These are phyloP conservation scores for Volucella zonaria DNA, from an alignment of 2,888 invertebrate genomes.

Conservation along the genomic window DNA sequence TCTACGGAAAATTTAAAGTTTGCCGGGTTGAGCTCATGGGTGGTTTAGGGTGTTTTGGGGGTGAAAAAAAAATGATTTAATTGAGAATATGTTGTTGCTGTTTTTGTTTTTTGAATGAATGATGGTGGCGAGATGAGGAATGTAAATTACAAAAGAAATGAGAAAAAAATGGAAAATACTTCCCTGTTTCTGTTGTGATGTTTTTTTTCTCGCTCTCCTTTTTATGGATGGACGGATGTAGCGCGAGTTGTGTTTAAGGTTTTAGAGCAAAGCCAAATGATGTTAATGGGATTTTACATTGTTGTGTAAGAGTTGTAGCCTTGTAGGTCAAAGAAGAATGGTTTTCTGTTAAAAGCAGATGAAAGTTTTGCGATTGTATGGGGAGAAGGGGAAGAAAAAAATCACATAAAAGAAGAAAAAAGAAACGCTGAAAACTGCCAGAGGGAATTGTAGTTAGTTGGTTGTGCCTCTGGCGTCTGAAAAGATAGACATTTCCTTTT, in stretches of 20 bases:
- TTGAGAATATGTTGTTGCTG: slow-evolving; percentile 51
- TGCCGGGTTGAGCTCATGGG: slow-evolving; percentile 4
- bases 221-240: slow-evolving; percentile 27
- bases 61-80: slow-evolving; percentile 50
- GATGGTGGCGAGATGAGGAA: slow-evolving; percentile 38
- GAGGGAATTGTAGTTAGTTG: too few species aligned
- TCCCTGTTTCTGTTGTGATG: not conserved
- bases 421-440: too few species aligned
- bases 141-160: slow-evolving; percentile 55
- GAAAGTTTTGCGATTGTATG: slow-evolving; percentile 30
- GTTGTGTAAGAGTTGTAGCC: slow-evolving; percentile 44
- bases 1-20: slow-evolving; percentile 12
- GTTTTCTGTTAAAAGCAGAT: slow-evolving; percentile 22
- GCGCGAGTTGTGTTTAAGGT: slow-evolving; percentile 25
- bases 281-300: slow-evolving; percentile 52
- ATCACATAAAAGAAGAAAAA: too few species aligned
- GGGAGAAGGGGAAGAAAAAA: too few species aligned
- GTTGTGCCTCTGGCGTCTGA: too few species aligned
- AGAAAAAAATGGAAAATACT: slow-evolving; percentile 21
- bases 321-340: slow-evolving; percentile 39
- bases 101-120: slow-evolving; percentile 32
- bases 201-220: slow-evolving; percentile 2
- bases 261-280: slow-evolving; percentile 33
- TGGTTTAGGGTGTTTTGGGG: not conserved
- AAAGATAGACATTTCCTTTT: too few species aligned